phyloP scores from a whole-genome alignment of 2,113 vertebrate species.

The Canis aureus region DNA sequence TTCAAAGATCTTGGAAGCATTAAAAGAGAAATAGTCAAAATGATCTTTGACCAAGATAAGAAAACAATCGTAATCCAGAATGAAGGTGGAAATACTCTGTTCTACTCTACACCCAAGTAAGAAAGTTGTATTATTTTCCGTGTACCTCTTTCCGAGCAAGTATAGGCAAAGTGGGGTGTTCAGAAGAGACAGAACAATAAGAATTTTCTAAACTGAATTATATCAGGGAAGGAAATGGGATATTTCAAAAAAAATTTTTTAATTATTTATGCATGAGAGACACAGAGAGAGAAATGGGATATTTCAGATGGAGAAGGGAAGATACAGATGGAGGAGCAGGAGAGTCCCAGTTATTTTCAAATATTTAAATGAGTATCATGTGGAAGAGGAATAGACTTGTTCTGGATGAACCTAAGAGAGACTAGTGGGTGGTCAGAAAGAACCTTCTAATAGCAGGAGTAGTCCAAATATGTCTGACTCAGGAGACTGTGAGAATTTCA shows the following conservation, averaged over 20 bases:
- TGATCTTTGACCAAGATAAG: not conserved
- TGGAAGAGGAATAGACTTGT: not conserved
- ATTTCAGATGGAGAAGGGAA: not conserved
- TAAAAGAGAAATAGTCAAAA: conserved; percentile 36
- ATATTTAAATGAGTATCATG: not conserved
- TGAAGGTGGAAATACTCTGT: not conserved
- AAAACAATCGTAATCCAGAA: not conserved
- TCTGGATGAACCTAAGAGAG: not conserved
- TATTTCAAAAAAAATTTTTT: not conserved
- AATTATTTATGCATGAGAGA: too few species aligned
- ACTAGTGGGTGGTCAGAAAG: not conserved
- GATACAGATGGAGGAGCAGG: not conserved
- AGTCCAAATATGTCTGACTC: not conserved
- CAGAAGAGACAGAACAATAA: not conserved
- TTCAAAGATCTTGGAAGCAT: not conserved
- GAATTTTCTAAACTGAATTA: not conserved
- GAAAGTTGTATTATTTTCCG: not conserved
- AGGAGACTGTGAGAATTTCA: not conserved
- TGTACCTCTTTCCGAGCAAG: not conserved
- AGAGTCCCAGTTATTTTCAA: not conserved
- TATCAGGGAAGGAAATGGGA: not conserved
- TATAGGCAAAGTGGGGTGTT: not conserved
- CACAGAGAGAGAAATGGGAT: too few species aligned
- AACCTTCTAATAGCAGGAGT: not conserved
- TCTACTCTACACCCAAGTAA: not conserved